These are phyloP conservation scores for Andinoacara biseriatus DNA, from an alignment of 2,113 vertebrate genomes.

Conservation along the genomic window DNA sequence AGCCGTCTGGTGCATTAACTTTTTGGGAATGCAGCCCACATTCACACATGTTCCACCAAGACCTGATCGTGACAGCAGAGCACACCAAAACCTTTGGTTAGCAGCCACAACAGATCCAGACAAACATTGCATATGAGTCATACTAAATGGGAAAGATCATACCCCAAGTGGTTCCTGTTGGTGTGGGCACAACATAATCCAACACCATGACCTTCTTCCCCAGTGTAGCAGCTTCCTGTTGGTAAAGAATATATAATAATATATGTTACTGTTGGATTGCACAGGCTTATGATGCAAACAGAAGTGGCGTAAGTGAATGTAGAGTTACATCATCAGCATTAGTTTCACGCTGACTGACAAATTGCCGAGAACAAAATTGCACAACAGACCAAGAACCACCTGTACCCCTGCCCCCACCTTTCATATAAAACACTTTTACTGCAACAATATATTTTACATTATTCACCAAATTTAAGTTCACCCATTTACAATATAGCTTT, in stretches of 20 bases:
- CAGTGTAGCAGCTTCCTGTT: slow-evolving; percentile 89
- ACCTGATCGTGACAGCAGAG: slow-evolving; percentile 74
- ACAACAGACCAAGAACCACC: background rate
- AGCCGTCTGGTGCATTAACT: slow-evolving; percentile 97
- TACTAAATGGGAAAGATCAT: slow-evolving; percentile 32
- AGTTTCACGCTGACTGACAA: slow-evolving; percentile 5
- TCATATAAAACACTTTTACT: background rate
- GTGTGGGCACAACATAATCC: slow-evolving; percentile 93
- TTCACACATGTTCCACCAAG: slow-evolving; percentile 97
- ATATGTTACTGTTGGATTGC: background rate
- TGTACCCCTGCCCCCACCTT: too few species aligned
- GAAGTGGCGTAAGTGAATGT: background rate
- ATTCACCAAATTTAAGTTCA: background rate
- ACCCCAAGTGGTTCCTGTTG: slow-evolving; percentile 94
- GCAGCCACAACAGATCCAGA: background rate
- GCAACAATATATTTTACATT: background rate
- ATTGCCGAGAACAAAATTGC: background rate
- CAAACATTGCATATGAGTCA: too few species aligned
- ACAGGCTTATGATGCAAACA: background rate
- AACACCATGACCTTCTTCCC: slow-evolving; percentile 96
- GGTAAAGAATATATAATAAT: background rate
- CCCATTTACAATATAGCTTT: rapidly evolving
- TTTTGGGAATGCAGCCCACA: slow-evolving; percentile 97
- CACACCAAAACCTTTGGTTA: background rate
- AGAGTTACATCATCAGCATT: background rate